Conservation (phyloP, 2,888 invertebrate species). For the Byasa hedistus region DNA sequence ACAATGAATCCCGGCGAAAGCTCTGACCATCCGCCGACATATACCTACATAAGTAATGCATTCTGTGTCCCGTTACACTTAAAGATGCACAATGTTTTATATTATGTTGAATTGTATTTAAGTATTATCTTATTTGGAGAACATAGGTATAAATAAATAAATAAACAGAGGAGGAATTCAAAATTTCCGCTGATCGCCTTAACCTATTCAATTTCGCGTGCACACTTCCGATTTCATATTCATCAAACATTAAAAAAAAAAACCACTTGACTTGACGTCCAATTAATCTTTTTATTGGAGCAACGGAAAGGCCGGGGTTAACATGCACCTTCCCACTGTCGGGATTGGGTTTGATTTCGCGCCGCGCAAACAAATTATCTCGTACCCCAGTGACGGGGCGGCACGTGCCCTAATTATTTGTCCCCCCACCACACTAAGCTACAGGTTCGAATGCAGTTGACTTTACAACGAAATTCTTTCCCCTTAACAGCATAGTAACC, state of each 20-base stretch:
- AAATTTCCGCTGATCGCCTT: not conserved
- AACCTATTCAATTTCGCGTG: not conserved
- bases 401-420: conserved; percentile 70
- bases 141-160: too few species aligned
- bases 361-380: not conserved
- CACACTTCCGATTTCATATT: conserved; percentile 28
- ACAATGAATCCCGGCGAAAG: too few species aligned
- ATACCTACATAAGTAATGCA: too few species aligned
- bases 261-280: conserved; percentile 58
- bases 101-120: too few species aligned
- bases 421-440: conserved; percentile 48
- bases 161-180: too few species aligned
- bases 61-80: too few species aligned
- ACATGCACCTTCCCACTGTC: not conserved
- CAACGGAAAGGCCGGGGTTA: conserved; percentile 35
- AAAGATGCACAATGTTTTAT: too few species aligned
- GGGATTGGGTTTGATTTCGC: not conserved
- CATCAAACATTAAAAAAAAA: conserved; percentile 39
- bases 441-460: conserved; percentile 69
- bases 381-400: conserved; percentile 43
- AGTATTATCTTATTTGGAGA: too few species aligned
- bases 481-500: not conserved
- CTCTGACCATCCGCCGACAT: too few species aligned
- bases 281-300: conserved; percentile 57
- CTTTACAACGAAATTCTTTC: conserved; percentile 60